Conservation (phyloP, 2,888 invertebrate species). For the Ischnura elegans region DNA sequence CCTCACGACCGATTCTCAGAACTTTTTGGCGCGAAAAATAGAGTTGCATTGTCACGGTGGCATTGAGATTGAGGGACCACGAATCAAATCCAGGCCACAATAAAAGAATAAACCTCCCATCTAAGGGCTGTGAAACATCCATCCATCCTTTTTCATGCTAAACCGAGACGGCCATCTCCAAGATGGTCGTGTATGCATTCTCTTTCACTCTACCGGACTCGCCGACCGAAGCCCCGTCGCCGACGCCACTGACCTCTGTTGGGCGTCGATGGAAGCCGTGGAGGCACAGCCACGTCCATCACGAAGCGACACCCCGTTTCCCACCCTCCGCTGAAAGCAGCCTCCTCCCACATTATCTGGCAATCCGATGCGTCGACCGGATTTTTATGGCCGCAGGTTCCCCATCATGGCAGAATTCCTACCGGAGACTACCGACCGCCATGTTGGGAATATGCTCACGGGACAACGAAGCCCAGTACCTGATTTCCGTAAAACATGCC, state of each 20-base stretch:
- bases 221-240: not conserved
- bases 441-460: too few species aligned
- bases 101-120: not conserved
- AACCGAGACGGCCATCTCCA: not conserved
- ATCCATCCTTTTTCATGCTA: conserved; percentile 18
- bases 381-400: not conserved
- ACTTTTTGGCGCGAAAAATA: not conserved
- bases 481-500: too few species aligned
- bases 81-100: not conserved
- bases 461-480: too few species aligned
- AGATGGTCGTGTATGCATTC: not conserved
- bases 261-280: not conserved
- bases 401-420: too few species aligned
- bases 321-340: not conserved
- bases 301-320: not conserved
- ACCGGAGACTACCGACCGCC: too few species aligned
- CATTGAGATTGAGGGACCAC: not conserved
- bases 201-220: not conserved
- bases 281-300: not conserved
- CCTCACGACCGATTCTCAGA: not conserved
- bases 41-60: not conserved
- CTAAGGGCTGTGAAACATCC: not conserved
- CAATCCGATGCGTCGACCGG: not conserved
- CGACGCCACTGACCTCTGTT: not conserved
- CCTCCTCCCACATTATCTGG: not conserved